Evolutionary conservation across 2,113 vertebrate species (phyloP).

Genomic region (Tenrec ecaudatus): DNA sequence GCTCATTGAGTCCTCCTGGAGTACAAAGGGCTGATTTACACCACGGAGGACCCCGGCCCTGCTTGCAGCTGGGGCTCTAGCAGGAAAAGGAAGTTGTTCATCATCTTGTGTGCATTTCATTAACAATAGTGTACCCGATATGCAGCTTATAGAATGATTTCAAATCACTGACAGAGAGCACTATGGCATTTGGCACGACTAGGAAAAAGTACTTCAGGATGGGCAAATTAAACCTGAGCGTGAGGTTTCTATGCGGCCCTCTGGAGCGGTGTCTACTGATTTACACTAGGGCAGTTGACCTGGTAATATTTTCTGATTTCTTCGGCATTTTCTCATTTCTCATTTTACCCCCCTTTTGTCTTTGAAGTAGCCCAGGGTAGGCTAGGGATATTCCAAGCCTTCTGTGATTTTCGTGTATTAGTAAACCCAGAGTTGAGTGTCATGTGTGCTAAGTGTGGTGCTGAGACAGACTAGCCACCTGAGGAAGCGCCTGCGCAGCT

Average conservation of each 20-base stretch:
- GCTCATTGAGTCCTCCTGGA: constrained; percentile 97
- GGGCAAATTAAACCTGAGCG: constrained; percentile 88
- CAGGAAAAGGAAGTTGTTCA: constrained; percentile 99
- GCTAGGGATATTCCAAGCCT: not conserved
- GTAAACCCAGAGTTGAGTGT: not conserved
- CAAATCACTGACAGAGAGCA: constrained; percentile 91
- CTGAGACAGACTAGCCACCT: not conserved
- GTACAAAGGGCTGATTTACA: constrained; percentile 98
- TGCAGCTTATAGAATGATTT: constrained; percentile 89
- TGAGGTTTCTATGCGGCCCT: constrained; percentile 84
- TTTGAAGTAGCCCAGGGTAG: constrained; percentile 65
- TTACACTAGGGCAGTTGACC: constrained; percentile 83
- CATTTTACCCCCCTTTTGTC: constrained; percentile 76
- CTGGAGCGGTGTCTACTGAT: constrained; percentile 79
- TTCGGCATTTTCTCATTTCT: constrained; percentile 80
- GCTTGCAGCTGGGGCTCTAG: constrained; percentile 94
- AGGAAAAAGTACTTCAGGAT: constrained; percentile 89
- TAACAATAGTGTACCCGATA: constrained; percentile 92
- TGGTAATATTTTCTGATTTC: constrained; percentile 75
- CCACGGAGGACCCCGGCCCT: constrained; percentile 91
- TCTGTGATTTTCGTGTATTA: not conserved
- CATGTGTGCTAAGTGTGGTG: not conserved
- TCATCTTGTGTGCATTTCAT: constrained; percentile 95
- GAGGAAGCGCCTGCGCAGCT: not conserved
- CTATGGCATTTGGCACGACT: constrained; percentile 88